Percentiles rank a stretch among this genome's conserved stretches.
Conservation (phyloP, 2,113 vertebrate genomes). For the Chinchilla lanigera region DNA sequence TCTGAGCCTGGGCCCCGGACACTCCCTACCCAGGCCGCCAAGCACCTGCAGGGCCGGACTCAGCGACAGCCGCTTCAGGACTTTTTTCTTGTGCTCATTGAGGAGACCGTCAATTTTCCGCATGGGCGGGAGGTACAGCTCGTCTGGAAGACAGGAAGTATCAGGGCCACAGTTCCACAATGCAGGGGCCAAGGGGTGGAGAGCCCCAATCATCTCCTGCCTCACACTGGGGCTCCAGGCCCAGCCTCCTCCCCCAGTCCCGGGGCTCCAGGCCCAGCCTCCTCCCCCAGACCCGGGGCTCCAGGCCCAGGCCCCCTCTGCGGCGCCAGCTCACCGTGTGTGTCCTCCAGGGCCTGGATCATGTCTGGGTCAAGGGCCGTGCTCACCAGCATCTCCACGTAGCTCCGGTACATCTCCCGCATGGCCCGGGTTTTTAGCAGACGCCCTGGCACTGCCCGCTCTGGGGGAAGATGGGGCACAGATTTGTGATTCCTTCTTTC, state of each 20-base stretch:
- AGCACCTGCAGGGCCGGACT: slow-evolving; percentile 90
- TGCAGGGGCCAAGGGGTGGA: fast-evolving
- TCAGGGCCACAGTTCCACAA: not conserved
- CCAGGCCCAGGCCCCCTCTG: not conserved
- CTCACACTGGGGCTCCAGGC: not conserved
- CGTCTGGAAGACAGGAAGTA: slow-evolving; percentile 79
- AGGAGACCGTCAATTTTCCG: slow-evolving; percentile 94
- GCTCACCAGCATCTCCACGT: slow-evolving; percentile 97
- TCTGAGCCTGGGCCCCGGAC: not conserved
- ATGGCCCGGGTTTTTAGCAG: slow-evolving; percentile 94
- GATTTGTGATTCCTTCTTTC: not conserved
- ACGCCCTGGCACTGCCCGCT: slow-evolving; percentile 85
- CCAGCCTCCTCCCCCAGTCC: not conserved
- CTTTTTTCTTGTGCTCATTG: slow-evolving; percentile 93
- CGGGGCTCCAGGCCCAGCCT: not conserved
- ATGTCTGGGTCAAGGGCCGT: slow-evolving; percentile 95
- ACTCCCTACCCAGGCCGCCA: not conserved
- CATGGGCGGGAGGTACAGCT: slow-evolving; percentile 95
- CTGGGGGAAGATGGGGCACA: not conserved
- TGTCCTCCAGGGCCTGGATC: slow-evolving; percentile 97
- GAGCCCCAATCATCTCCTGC: too few relatives aligned
- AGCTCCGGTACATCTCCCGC: slow-evolving; percentile 97
- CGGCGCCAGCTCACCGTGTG: slow-evolving; percentile 87
- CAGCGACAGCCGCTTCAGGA: slow-evolving; percentile 92
- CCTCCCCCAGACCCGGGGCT: not conserved